Percentiles rank a stretch among this genome's conserved stretches.
Conservation (phyloP, 2,888 invertebrate genomes). For the Abrostola triplasia region DNA sequence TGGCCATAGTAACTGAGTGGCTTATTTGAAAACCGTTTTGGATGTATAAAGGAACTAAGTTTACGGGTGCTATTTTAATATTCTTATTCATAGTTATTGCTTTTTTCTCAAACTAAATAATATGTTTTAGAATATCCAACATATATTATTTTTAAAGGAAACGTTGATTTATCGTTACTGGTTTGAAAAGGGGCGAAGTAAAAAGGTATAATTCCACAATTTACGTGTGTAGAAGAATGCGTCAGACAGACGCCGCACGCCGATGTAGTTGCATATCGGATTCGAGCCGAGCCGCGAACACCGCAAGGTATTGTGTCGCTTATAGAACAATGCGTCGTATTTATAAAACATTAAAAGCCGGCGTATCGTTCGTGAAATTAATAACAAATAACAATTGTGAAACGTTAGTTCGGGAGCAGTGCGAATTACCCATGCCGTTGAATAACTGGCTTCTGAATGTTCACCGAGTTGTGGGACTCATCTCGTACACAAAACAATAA, state of each 20-base stretch:
- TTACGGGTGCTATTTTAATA: neutral
- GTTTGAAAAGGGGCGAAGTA: constrained; percentile 10
- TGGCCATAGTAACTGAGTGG: constrained; percentile 32
- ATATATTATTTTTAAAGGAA: neutral
- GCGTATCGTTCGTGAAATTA: constrained; percentile 88
- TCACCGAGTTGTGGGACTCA: constrained; percentile 46
- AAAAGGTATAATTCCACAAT: constrained; percentile 54
- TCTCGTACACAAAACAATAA: constrained; percentile 28
- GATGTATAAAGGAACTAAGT: neutral
- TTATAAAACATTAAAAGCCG: constrained; percentile 88
- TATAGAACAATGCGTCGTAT: constrained; percentile 87
- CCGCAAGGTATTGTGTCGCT: constrained; percentile 85
- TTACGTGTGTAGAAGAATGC: constrained; percentile 70
- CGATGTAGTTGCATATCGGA: constrained; percentile 78
- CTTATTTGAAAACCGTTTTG: constrained; percentile 7
- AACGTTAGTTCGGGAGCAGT: constrained; percentile 86
- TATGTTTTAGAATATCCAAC: too few relatives aligned
- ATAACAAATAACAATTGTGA: constrained; percentile 89
- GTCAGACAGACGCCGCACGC: constrained; percentile 70
- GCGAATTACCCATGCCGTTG: constrained; percentile 84
- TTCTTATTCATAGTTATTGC: neutral
- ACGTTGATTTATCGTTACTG: neutral
- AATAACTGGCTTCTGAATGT: constrained; percentile 72
- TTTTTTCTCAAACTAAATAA: too few relatives aligned
- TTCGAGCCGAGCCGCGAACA: constrained; percentile 78